Conservation (phyloP, 30 jellyfish, hydroid and myxozoan species). For the Sanderia malayensis region DNA sequence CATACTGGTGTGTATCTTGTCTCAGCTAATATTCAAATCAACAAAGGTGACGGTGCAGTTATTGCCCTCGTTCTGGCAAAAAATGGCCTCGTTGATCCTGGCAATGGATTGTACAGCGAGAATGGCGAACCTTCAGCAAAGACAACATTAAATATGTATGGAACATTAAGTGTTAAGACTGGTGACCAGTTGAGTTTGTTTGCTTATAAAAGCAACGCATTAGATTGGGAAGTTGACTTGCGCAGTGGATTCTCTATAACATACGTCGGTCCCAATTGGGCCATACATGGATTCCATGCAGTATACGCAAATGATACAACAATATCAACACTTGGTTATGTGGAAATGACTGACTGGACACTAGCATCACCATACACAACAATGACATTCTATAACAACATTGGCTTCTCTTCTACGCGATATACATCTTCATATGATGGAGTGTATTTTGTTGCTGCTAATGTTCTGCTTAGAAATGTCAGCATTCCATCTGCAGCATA, state of each 20-base stretch:
- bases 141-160: conserved; percentile 68
- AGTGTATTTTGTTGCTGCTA: conserved; percentile 72
- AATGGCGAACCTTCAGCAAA: conserved; percentile 60
- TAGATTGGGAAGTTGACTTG: conserved; percentile 39
- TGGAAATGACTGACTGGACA: conserved; percentile 47
- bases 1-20: conserved; percentile 79
- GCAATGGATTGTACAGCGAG: conserved; percentile 69
- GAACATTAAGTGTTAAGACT: conserved; percentile 65
- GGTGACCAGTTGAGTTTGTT: conserved; percentile 67
- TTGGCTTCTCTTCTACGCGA: conserved; percentile 30
- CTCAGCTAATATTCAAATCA: conserved; percentile 72
- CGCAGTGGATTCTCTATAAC: conserved; percentile 68
- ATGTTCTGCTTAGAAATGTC: conserved; percentile 45
- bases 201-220: conserved; percentile 27
- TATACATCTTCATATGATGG: conserved; percentile 50
- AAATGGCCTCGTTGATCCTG: conserved; percentile 63
- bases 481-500: conserved; percentile 27
- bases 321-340: conserved; percentile 11
- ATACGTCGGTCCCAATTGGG: conserved; percentile 89
- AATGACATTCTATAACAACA: conserved; percentile 33
- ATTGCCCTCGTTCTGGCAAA: conserved; percentile 56
- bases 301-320: conserved; percentile 25
- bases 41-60: conserved; percentile 52
- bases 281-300: conserved; percentile 86
- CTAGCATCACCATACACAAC: conserved; percentile 9